phyloP scores from a whole-genome alignment of 2,888 invertebrate genomes.

The Torymus aiolomorphi region DNA sequence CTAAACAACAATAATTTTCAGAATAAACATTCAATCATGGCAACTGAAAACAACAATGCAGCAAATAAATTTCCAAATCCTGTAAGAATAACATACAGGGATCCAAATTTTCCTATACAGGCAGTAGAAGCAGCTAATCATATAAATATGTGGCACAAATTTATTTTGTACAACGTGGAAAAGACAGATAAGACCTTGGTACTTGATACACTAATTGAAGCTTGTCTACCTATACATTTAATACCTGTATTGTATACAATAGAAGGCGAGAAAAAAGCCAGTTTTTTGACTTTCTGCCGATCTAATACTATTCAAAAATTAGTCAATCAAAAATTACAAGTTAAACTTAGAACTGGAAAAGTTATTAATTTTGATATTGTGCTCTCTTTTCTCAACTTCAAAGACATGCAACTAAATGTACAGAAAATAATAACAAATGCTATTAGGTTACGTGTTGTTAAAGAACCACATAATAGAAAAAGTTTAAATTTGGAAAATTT shows the following conservation, averaged over 20 bases:
- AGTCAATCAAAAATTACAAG: constrained; percentile 62
- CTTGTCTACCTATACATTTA: constrained; percentile 66
- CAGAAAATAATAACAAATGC: constrained; percentile 64
- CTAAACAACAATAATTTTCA: constrained; percentile 14
- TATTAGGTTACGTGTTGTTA: constrained; percentile 62
- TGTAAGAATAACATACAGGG: constrained; percentile 65
- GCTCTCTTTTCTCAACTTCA: constrained; percentile 65
- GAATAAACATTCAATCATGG: constrained; percentile 25
- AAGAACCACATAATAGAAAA: constrained; percentile 62
- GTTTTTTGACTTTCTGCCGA: constrained; percentile 67
- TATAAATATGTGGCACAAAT: constrained; percentile 72
- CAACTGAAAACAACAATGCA: neutral
- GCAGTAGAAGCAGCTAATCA: constrained; percentile 66
- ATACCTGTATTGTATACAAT: constrained; percentile 67
- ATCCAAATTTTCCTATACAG: constrained; percentile 64
- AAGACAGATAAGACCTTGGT: constrained; percentile 61
- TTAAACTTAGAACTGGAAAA: constrained; percentile 62
- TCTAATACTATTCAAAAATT: constrained; percentile 66
- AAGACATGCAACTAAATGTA: constrained; percentile 66
- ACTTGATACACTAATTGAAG: constrained; percentile 64
- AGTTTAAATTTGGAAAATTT: constrained; percentile 70
- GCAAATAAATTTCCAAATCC: constrained; percentile 64
- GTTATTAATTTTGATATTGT: constrained; percentile 68
- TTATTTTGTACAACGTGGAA: constrained; percentile 67
- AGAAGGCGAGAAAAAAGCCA: constrained; percentile 65